These are phyloP conservation scores for Hydroisotoma schaefferi DNA, from an alignment of 2,888 invertebrate genomes.

Conservation along the genomic window DNA sequence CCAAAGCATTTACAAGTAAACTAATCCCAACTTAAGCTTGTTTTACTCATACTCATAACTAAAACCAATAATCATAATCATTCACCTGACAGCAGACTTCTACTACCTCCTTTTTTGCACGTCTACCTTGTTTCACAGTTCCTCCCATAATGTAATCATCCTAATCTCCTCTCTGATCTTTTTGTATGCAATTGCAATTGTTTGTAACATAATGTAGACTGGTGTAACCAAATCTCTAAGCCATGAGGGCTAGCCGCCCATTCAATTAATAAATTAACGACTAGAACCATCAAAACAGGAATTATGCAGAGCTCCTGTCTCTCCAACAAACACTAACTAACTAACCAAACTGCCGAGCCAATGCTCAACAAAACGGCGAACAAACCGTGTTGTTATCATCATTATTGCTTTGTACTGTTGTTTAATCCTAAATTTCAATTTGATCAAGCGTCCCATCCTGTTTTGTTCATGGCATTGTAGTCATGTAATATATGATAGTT, in stretches of 20 bases:
- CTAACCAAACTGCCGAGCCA: too few species aligned
- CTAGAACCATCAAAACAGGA: background rate
- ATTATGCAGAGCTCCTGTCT: background rate
- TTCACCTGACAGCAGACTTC: too few species aligned
- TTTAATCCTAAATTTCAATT: background rate
- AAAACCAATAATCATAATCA: too few species aligned
- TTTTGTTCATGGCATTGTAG: too few species aligned
- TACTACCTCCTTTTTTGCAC: background rate
- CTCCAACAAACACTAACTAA: background rate
- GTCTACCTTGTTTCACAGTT: background rate
- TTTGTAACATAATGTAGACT: background rate
- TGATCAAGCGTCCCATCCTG: background rate
- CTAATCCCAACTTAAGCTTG: too few species aligned
- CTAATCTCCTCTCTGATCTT: background rate
- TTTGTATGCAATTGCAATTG: background rate
- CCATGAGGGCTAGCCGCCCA: background rate
- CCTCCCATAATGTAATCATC: background rate
- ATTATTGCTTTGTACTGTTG: background rate
- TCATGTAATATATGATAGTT: too few species aligned
- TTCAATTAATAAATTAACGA: constrained; percentile 11
- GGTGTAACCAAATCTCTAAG: background rate
- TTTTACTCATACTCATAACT: too few species aligned
- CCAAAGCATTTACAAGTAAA: too few species aligned
- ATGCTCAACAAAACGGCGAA: too few species aligned
- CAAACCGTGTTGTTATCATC: background rate